phyloP scores from a whole-genome alignment of 2,888 invertebrate species.

The Yponomeuta sedellus region DNA sequence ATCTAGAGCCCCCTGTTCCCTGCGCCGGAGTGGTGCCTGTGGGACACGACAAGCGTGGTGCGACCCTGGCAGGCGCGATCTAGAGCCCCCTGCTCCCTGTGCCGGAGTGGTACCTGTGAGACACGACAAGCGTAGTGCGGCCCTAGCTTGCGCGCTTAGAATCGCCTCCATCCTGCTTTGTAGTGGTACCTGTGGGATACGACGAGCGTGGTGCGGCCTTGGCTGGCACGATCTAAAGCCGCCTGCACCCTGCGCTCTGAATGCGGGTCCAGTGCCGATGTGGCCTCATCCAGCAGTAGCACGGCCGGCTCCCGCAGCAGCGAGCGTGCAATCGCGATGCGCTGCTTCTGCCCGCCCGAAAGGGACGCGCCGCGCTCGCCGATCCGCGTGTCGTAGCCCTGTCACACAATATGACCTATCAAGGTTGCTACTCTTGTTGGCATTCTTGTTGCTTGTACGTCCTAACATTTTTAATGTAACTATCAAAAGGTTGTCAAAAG shows the following conservation, averaged over 20 bases:
- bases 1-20: constrained; percentile 88
- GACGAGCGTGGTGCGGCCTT: constrained; percentile 84
- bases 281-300: constrained; percentile 86
- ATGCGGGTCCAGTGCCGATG: constrained; percentile 88
- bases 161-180: constrained; percentile 57
- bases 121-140: constrained; percentile 78
- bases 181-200: constrained; percentile 79
- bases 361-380: constrained; percentile 88
- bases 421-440: no score
- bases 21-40: constrained; percentile 41
- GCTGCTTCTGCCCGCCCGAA: constrained; percentile 89
- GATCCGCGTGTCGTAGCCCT: constrained; percentile 86
- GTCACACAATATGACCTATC: constrained; percentile 5
- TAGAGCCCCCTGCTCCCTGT: no score
- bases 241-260: constrained; percentile 88
- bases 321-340: constrained; percentile 90
- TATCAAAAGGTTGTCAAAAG: no score
- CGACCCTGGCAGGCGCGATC: no score
- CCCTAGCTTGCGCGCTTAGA: constrained; percentile 80
- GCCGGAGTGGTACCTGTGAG: background rate
- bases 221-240: constrained; percentile 82
- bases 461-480: no score
- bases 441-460: no score
- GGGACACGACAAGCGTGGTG: no score
- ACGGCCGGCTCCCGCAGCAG: constrained; percentile 85